A percentile compares a stretch with the other conserved stretches of the same genome.
phyloP scores from a whole-genome alignment of 2,888 invertebrate genomes.

The Daptonema setosum region DNA sequence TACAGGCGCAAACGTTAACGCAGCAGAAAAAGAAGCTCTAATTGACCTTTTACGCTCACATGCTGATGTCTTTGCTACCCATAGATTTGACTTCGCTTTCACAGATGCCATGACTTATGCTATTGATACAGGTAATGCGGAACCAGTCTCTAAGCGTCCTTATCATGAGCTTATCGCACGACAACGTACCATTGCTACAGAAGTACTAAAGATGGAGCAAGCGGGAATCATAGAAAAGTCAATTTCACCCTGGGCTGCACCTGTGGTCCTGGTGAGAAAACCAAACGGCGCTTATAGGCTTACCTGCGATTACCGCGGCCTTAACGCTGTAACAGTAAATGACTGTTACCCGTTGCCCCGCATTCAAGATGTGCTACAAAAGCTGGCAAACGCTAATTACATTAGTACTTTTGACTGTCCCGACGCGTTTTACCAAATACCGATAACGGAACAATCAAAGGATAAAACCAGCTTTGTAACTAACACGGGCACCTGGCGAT shows the following conservation, averaged over 20 bases:
- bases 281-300: slow-evolving; percentile 17
- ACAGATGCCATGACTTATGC: neutral
- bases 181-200: neutral
- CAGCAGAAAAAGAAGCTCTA: neutral
- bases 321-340: slow-evolving; percentile 13
- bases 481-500: slow-evolving; percentile 15
- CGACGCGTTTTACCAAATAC: slow-evolving; percentile 14
- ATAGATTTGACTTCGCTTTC: neutral
- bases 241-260: slow-evolving; percentile 24
- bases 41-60: neutral
- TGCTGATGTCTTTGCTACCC: neutral
- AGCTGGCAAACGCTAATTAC: slow-evolving; percentile 5
- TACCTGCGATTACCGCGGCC: slow-evolving; percentile 17
- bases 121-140: neutral
- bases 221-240: slow-evolving; percentile 13
- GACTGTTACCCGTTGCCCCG: slow-evolving; percentile 11
- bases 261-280: slow-evolving; percentile 26
- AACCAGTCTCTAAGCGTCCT: neutral
- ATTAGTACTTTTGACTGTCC: slow-evolving; percentile 12
- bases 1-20: neutral
- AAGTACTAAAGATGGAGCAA: neutral
- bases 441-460: slow-evolving; percentile 8
- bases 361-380: slow-evolving; percentile 10
- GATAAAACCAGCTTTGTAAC: slow-evolving; percentile 16
- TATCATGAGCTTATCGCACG: neutral